These are phyloP conservation scores for Mizuhopecten yessoensis DNA, from an alignment of 1,140 invertebrate species.

Conservation along the genomic window DNA sequence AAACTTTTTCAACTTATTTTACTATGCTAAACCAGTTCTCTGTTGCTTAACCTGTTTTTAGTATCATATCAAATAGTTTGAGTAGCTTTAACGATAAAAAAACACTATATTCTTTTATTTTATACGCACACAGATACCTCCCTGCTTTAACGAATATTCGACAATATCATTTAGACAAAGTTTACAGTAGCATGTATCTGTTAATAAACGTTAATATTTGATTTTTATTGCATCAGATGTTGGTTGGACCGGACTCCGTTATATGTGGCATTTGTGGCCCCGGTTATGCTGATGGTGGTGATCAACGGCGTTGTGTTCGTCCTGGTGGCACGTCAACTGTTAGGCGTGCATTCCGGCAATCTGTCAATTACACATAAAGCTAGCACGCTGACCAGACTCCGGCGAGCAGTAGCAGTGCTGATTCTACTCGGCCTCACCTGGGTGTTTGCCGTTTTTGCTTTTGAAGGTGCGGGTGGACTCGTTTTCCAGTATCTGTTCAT, in stretches of 20 bases:
- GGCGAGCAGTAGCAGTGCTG: conserved; percentile 84
- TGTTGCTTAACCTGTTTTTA: too few species aligned
- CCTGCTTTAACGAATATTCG: too few species aligned
- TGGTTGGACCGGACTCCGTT: conserved; percentile 80
- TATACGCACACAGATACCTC: too few species aligned
- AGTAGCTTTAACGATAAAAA: too few species aligned
- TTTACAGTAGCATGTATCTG: too few species aligned
- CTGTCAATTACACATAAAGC: conserved; percentile 67
- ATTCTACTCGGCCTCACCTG: conserved; percentile 85
- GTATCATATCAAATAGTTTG: too few species aligned
- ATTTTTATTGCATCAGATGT: conserved; percentile 75
- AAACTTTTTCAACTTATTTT: too few species aligned
- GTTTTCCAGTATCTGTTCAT: conserved; percentile 85
- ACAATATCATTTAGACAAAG: too few species aligned
- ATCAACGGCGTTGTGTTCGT: conserved; percentile 83
- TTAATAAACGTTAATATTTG: too few species aligned
- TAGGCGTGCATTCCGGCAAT: conserved; percentile 58
- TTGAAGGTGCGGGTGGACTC: conserved; percentile 82
- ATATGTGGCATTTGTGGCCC: conserved; percentile 82
- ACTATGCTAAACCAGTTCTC: too few species aligned
- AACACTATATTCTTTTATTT: too few species aligned
- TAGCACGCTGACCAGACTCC: conserved; percentile 80
- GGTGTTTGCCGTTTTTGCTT: conserved; percentile 84
- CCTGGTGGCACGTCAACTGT: conserved; percentile 81
- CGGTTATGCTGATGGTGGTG: conserved; percentile 83